Evolutionary conservation across 2,113 vertebrate species (phyloP).

Genomic region (Coreoperca whiteheadi): DNA sequence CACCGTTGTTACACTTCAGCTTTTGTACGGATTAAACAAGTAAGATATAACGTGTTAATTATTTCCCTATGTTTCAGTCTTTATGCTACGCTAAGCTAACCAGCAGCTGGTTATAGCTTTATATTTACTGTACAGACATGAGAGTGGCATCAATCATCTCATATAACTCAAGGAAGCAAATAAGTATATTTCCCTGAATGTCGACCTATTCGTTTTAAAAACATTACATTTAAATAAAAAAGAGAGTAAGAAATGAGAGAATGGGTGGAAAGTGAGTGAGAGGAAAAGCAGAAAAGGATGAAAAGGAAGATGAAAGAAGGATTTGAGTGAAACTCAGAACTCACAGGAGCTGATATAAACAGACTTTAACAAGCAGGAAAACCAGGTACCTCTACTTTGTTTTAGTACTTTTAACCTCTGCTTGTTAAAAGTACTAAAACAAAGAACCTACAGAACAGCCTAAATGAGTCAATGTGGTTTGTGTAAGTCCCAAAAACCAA

Average conservation of each 20-base stretch:
- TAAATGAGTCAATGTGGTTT: conserved; percentile 30
- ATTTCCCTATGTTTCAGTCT: not conserved
- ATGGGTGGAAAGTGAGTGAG: not conserved
- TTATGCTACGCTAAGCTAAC: not conserved
- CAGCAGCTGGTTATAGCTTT: not conserved
- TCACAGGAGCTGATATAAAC: conserved; percentile 40
- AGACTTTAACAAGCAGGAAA: conserved; percentile 42
- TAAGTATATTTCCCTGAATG: not conserved
- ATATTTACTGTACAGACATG: not conserved
- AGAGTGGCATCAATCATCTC: not conserved
- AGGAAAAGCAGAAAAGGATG: not conserved
- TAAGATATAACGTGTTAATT: not conserved
- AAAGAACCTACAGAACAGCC: conserved; percentile 25
- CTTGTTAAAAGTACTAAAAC: conserved; percentile 51
- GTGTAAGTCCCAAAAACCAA: conserved; percentile 16
- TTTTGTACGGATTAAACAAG: not conserved
- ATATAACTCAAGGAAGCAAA: not conserved
- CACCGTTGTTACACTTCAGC: not conserved
- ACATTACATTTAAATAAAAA: not conserved
- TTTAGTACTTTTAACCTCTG: no score
- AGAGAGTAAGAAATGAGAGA: not conserved
- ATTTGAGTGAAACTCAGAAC: conserved; percentile 9
- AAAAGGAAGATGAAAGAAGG: conserved; percentile 50
- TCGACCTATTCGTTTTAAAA: not conserved
- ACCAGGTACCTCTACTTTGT: conserved; percentile 37